Conservation (phyloP, 2,797 vertebrate species). For the Notolepis coatsorum region DNA sequence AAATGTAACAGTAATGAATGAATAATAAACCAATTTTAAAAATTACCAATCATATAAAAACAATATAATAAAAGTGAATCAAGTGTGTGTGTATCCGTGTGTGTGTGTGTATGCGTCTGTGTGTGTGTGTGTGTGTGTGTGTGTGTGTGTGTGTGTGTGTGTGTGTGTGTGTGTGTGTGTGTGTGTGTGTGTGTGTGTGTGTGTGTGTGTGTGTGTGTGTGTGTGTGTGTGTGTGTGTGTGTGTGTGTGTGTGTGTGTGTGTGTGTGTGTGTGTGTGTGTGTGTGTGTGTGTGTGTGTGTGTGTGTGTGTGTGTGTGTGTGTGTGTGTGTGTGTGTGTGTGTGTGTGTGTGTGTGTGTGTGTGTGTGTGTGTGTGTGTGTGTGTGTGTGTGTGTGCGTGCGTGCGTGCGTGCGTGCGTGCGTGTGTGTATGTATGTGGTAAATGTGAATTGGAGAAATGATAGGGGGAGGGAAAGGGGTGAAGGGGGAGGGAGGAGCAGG, state of each 20-base stretch:
- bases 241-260: not conserved
- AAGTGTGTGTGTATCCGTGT: conserved; percentile 25
- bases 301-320: not conserved
- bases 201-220: no score
- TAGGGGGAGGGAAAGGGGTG: conserved; percentile 14
- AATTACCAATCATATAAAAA: no score
- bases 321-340: conserved; percentile 22
- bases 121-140: conserved; percentile 43
- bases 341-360: conserved; percentile 13
- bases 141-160: no score
- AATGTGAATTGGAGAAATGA: not conserved
- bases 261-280: not conserved
- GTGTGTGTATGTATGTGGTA: not conserved
- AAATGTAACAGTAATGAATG: no score
- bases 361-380: not conserved
- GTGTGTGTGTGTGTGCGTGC: not conserved
- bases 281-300: not conserved
- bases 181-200: no score
- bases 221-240: not conserved
- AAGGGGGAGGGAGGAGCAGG: conserved; percentile 20
- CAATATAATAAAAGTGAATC: no score
- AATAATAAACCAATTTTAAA: no score
- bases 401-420: not conserved
- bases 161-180: no score
- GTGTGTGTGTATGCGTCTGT: no score